Conservation (phyloP, 2,888 invertebrate genomes). For the Cotesia congregata region DNA sequence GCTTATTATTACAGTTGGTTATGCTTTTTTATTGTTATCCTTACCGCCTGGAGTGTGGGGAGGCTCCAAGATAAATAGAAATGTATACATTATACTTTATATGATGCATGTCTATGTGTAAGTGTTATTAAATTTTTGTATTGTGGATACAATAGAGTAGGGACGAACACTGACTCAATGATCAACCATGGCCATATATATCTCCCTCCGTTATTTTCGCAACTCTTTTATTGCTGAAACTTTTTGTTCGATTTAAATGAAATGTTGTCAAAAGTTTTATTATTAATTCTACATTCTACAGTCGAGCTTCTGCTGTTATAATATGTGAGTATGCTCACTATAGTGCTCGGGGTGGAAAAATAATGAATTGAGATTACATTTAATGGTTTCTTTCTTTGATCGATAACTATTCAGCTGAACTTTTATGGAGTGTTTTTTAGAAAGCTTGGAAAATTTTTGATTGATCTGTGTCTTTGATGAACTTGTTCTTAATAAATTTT, state of each 20-base stretch:
- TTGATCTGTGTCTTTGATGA: too few species aligned
- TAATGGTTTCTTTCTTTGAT: too few species aligned
- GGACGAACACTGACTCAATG: neutral
- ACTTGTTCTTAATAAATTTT: too few species aligned
- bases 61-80: neutral
- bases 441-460: too few species aligned
- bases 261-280: neutral
- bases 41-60: conserved; percentile 49
- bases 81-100: neutral
- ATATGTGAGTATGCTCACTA: too few species aligned
- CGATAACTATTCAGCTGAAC: too few species aligned
- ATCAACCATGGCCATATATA: neutral
- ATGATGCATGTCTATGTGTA: neutral
- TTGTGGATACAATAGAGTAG: neutral
- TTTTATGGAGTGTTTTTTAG: too few species aligned
- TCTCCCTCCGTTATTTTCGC: neutral
- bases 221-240: neutral
- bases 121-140: neutral
- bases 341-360: too few species aligned
- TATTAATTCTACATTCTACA: neutral
- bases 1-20: conserved; percentile 53
- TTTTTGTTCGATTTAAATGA: neutral
- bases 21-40: conserved; percentile 65
- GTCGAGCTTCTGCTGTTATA: too few species aligned
- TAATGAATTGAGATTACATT: too few species aligned